Percentiles rank a stretch among this genome's conserved stretches.
phyloP scores from a whole-genome alignment of 2,888 invertebrate genomes.

The Parnassius glacialis region DNA sequence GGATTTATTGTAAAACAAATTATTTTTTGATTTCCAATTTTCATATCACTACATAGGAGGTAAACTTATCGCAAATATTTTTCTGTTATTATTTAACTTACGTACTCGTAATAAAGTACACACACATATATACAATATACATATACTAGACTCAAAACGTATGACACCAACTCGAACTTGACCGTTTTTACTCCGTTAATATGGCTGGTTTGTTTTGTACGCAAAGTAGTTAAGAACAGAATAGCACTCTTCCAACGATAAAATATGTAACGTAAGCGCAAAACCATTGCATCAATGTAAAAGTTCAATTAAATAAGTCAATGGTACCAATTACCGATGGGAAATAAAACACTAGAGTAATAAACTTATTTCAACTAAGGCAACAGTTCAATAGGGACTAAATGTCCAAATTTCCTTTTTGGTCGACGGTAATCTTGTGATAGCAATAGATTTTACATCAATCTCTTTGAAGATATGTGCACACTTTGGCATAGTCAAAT shows the following conservation, averaged over 20 bases:
- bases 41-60: no score
- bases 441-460: constrained; percentile 52
- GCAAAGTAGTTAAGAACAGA: neutral
- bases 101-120: no score
- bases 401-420: constrained; percentile 45
- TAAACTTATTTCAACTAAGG: constrained; percentile 51
- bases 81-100: no score
- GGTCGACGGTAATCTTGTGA: constrained; percentile 24
- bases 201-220: neutral
- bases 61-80: no score
- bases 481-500: constrained; percentile 40
- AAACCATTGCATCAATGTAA: constrained; percentile 32
- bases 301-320: constrained; percentile 40
- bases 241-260: neutral
- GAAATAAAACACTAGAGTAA: constrained; percentile 33
- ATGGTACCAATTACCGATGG: constrained; percentile 38
- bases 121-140: no score
- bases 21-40: no score
- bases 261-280: constrained; percentile 3
- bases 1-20: no score
- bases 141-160: no score
- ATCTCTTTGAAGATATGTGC: constrained; percentile 33
- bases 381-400: constrained; percentile 64
- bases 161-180: no score
- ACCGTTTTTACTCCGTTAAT: no score